Conservation (phyloP, 2,888 invertebrate species). For the Antheraea assamensis region DNA sequence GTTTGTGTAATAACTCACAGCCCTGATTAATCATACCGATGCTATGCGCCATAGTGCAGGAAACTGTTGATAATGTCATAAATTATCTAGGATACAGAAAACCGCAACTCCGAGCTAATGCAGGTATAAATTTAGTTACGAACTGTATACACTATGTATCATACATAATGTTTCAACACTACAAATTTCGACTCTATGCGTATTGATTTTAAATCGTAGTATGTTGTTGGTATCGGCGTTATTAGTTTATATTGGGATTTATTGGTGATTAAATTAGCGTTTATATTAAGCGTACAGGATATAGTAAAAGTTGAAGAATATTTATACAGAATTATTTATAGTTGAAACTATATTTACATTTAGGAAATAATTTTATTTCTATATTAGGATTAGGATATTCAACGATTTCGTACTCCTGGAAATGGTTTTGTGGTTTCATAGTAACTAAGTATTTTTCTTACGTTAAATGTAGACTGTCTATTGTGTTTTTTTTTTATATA, state of each 20-base stretch:
- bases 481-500: too few species aligned
- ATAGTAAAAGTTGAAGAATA: neutral
- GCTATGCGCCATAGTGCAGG: slow-evolving; percentile 27
- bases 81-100: slow-evolving; percentile 43
- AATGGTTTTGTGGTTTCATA: too few species aligned
- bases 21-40: slow-evolving; percentile 31
- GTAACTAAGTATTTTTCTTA: too few species aligned
- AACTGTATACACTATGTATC: slow-evolving; percentile 6
- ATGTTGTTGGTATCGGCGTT: neutral
- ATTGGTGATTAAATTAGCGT: slow-evolving; percentile 23
- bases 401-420: too few species aligned
- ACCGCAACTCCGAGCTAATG: slow-evolving; percentile 35
- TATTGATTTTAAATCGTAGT: neutral
- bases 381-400: neutral
- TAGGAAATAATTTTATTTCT: neutral
- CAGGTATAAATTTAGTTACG: slow-evolving; percentile 14
- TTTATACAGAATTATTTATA: neutral
- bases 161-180: neutral
- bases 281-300: neutral
- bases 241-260: slow-evolving; percentile 9
- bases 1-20: slow-evolving; percentile 30
- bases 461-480: too few species aligned
- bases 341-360: neutral
- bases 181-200: neutral
- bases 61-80: slow-evolving; percentile 44